Evolutionary conservation across 1,140 invertebrate genomes (phyloP), one percentile per base, ranked within the genome.

Genomic region (Caenorhabditis briggsae): DNA sequence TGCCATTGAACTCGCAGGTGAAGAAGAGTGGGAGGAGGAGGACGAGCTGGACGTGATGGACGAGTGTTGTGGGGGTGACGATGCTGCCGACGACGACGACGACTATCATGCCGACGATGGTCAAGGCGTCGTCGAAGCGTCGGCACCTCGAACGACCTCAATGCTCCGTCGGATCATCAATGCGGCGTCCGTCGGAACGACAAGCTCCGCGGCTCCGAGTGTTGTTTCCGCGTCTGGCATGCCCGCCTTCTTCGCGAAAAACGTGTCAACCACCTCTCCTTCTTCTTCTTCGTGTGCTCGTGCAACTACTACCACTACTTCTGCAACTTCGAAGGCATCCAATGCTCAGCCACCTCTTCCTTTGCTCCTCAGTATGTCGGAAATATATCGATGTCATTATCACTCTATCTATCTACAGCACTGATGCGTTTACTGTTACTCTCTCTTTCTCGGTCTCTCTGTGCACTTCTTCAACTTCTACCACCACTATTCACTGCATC

Each of bases 1-100:
- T 41, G 91, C 91, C 1, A 83, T 91, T 25, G 88, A 92, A 65
- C 70, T 90, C 14, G 91, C 91, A 88, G 91, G 90, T 90, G 90
- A 90, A 56, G 61, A 87, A 61, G 83, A 90, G 70, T 58, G 48
- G 50, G 64, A 86, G 43, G 59, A 88, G 23, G 87, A 87, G 41
- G 87, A 83, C 18, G 87, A 82, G 46, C 46, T 78, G 23, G 78
- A 64, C 55, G 46, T 55, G 8, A 64, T 58, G 48, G 84, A 58
- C 18, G 41, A 56, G 23, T 55, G 83, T 48, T 41, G 48, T 48
- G 83, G 46, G 6, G 58, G 83, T 43, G 53, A 70, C 33, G 78
- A 64, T 41, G 48, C 53, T 48, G 61, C 18, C 14, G 85, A 61
- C 85, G 78, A 59, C 50, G 53, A 83, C 41, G 20, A 65, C 23